Evolutionary conservation across 2,113 vertebrate species (phyloP).

Genomic region (Neolamprologus toae): DNA sequence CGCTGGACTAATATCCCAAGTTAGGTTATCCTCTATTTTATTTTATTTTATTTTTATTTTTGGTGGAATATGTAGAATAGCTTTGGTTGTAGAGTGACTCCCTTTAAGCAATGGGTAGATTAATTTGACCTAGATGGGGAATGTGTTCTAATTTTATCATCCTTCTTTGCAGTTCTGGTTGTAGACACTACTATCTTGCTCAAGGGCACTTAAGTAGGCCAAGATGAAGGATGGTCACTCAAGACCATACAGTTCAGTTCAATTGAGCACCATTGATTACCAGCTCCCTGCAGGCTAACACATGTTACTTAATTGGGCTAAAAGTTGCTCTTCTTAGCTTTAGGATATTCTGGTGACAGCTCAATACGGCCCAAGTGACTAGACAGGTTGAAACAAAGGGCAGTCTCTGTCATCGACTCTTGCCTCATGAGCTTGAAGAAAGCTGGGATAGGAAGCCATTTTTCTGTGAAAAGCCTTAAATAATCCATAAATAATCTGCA

Average conservation of each 20-base stretch:
- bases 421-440: neutral
- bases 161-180: neutral
- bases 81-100: neutral
- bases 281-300: conserved; percentile 38
- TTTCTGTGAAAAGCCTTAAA: neutral
- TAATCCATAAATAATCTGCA: neutral
- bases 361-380: conserved; percentile 3
- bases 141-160: neutral
- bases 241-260: neutral
- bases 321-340: conserved; percentile 25
- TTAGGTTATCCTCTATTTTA: neutral
- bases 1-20: neutral
- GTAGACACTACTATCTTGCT: neutral
- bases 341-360: conserved; percentile 2
- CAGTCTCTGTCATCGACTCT: neutral
- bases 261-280: conserved; percentile 41
- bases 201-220: neutral
- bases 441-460: neutral
- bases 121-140: neutral
- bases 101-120: neutral
- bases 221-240: neutral
- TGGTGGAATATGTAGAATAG: neutral
- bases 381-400: conserved; percentile 1
- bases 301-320: conserved; percentile 60
- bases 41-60: neutral